These are phyloP conservation scores for Ceratitis capitata DNA, from an alignment of 1,140 invertebrate species.

Conservation along the genomic window DNA sequence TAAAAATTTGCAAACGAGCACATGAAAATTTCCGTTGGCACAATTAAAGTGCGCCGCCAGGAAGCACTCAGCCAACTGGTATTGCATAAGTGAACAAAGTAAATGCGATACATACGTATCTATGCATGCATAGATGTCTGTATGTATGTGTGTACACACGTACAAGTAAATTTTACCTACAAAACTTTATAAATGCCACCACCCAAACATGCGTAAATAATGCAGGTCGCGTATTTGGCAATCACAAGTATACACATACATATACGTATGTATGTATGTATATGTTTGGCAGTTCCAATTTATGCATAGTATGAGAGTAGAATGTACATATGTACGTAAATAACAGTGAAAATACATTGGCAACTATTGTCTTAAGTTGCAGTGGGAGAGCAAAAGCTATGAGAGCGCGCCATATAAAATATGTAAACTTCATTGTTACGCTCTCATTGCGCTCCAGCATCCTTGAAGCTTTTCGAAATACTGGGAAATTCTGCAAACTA, in stretches of 20 bases:
- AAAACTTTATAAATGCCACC: background rate
- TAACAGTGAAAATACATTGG: background rate
- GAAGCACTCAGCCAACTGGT: background rate
- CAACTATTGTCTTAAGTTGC: too few species aligned
- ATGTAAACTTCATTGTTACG: background rate
- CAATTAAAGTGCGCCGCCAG: constrained; percentile 29
- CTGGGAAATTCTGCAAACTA: constrained; percentile 1
- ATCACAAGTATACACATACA: background rate
- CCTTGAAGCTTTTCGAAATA: background rate
- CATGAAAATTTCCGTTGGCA: constrained; percentile 34
- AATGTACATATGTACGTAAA: background rate
- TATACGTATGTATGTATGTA: background rate
- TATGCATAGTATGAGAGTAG: background rate
- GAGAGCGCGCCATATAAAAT: background rate
- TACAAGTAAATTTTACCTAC: background rate
- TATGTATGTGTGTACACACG: too few species aligned
- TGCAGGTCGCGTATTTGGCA: constrained; percentile 27
- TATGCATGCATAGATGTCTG: background rate
- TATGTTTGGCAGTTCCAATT: background rate
- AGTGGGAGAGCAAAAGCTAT: too few species aligned
- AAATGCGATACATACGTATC: too few species aligned
- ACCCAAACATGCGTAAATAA: background rate
- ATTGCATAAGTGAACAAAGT: background rate
- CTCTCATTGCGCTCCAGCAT: background rate
- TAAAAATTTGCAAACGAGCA: constrained; percentile 6